Conservation (phyloP, 30 jellyfish, hydroid and myxozoan genomes). For the Rhopilema esculentum region DNA sequence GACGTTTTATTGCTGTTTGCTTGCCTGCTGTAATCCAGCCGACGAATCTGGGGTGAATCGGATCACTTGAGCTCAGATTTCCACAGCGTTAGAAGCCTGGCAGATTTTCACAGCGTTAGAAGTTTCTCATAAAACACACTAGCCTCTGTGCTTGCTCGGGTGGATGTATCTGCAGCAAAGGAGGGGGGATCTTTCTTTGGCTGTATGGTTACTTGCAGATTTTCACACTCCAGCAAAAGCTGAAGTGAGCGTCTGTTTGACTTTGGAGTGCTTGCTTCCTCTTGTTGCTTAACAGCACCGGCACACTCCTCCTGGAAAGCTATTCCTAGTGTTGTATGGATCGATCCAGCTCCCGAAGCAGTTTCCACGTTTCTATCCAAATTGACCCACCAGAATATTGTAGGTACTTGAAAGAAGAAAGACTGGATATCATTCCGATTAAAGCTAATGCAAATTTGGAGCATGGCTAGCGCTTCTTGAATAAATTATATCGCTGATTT, state of each 20-base stretch:
- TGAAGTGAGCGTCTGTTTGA: constrained; percentile 41
- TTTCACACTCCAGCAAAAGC: background rate
- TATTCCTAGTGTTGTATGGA: constrained; percentile 56
- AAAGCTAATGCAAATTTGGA: too few relatives aligned
- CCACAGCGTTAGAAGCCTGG: constrained; percentile 23
- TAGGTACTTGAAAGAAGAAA: background rate
- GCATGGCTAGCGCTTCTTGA: too few relatives aligned
- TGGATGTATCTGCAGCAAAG: background rate
- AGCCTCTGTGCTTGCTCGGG: background rate
- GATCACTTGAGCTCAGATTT: constrained; percentile 3
- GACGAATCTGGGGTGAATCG: constrained; percentile 23
- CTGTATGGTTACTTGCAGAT: background rate
- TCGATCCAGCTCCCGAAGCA: too few relatives aligned
- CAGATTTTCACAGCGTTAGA: background rate
- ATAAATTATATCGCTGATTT: too few relatives aligned
- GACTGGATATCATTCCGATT: background rate
- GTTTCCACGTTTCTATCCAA: constrained; percentile 4
- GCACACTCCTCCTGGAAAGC: constrained; percentile 52
- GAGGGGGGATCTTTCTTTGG: constrained; percentile 47
- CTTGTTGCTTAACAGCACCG: background rate
- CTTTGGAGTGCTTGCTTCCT: constrained; percentile 1
- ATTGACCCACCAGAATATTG: background rate
- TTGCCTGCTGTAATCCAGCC: constrained; percentile 15
- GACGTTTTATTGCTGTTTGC: constrained; percentile 17
- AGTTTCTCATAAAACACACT: background rate